Percentiles rank a stretch among this genome's conserved stretches.
Conservation (phyloP, 2,797 vertebrate species). For the Telmatherina bonti region DNA sequence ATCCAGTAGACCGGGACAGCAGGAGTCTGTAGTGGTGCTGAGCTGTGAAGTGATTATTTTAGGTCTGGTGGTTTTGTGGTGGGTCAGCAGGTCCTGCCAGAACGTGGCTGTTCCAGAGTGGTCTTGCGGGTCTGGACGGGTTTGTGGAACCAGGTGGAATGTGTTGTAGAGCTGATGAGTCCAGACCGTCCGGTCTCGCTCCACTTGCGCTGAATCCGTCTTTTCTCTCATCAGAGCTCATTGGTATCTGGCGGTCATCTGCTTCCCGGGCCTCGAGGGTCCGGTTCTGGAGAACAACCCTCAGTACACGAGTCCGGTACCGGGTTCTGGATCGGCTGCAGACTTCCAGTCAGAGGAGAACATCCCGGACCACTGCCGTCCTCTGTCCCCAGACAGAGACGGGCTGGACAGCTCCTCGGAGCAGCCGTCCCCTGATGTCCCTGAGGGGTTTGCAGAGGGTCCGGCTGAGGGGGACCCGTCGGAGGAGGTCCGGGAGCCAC, state of each 20-base stretch:
- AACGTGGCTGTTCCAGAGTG: too few species aligned
- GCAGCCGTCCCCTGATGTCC: conserved; percentile 61
- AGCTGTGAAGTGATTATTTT: too few species aligned
- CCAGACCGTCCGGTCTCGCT: too few species aligned
- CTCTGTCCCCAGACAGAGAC: conserved; percentile 82
- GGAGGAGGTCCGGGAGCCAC: conserved; percentile 37
- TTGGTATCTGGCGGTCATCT: conserved; percentile 98
- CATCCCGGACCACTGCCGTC: conserved; percentile 75
- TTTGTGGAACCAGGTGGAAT: too few species aligned
- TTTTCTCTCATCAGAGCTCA: conserved; percentile 85
- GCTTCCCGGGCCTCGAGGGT: conserved; percentile 92
- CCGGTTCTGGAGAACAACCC: conserved; percentile 88
- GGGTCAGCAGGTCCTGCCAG: too few species aligned
- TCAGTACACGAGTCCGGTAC: conserved; percentile 76
- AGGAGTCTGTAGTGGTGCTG: too few species aligned
- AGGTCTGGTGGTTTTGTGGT: too few species aligned
- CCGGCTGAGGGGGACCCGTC: conserved; percentile 52
- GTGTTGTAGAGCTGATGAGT: too few species aligned
- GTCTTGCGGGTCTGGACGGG: too few species aligned
- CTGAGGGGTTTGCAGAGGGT: conserved; percentile 66
- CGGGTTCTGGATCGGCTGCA: conserved; percentile 67
- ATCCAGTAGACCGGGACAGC: too few species aligned
- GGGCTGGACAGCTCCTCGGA: conserved; percentile 78
- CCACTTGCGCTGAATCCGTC: too few species aligned
- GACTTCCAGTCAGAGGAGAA: conserved; percentile 48